Evolutionary conservation across 2,113 vertebrate genomes (phyloP).

Genomic region (Silurus meridionalis): DNA sequence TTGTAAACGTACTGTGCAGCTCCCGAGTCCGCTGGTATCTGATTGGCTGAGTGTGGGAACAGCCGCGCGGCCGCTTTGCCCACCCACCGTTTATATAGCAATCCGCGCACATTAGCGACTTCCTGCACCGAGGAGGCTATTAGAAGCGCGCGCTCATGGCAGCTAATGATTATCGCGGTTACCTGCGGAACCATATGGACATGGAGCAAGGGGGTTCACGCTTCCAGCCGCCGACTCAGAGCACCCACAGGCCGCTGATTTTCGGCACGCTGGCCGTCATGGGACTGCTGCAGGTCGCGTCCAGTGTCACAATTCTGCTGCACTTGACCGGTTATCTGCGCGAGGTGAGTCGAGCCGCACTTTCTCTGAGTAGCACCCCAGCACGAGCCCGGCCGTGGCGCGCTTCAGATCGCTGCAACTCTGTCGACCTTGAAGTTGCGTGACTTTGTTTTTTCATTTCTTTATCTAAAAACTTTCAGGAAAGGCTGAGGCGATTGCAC

Average conservation of each 20-base stretch:
- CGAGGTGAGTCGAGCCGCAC: constrained; percentile 66
- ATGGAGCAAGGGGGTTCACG: constrained; percentile 71
- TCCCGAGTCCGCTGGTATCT: constrained; percentile 45
- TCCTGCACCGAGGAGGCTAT: constrained; percentile 61
- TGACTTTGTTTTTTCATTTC: neutral
- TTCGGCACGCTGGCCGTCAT: constrained; percentile 83
- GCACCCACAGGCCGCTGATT: constrained; percentile 75
- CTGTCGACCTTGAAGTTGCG: neutral
- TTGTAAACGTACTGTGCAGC: neutral
- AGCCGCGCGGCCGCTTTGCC: constrained; percentile 53
- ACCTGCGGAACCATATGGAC: constrained; percentile 71
- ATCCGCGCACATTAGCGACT: constrained; percentile 55
- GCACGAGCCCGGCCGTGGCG: neutral
- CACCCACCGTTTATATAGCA: constrained; percentile 69
- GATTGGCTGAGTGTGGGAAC: constrained; percentile 66
- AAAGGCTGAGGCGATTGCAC: neutral
- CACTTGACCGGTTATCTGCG: constrained; percentile 90
- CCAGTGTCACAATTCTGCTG: constrained; percentile 87
- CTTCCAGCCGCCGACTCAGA: constrained; percentile 65
- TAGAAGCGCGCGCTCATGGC: constrained; percentile 68
- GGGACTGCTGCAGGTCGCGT: constrained; percentile 91
- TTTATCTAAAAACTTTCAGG: neutral
- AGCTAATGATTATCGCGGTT: constrained; percentile 74
- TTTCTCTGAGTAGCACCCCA: neutral
- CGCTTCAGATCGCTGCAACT: neutral